phyloP scores from a whole-genome alignment of 2,113 vertebrate species.

The Bucco capensis region DNA sequence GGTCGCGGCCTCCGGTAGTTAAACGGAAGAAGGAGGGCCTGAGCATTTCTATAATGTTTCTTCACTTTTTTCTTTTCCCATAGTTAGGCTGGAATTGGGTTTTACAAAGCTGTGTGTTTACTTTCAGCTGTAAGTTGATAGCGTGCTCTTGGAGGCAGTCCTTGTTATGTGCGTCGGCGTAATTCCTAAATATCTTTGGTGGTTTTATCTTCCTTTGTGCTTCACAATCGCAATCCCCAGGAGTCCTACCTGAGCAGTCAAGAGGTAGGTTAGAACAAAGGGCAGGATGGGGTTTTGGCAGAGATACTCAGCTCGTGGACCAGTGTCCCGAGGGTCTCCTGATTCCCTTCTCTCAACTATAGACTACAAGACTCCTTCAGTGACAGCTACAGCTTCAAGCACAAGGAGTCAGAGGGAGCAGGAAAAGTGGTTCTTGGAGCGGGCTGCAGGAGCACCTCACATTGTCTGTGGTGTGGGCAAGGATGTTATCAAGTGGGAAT shows the following conservation, averaged over 20 bases:
- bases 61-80: background rate
- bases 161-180: fast-evolving
- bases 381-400: background rate
- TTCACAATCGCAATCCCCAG: background rate
- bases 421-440: background rate
- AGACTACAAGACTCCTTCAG: fast-evolving
- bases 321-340: background rate
- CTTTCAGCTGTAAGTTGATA: background rate
- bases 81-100: too few species aligned
- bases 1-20: background rate
- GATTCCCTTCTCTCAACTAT: background rate
- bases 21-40: background rate
- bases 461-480: fast-evolving
- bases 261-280: background rate
- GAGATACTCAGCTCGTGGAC: fast-evolving
- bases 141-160: background rate
- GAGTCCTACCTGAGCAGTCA: too few species aligned
- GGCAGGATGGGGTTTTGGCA: background rate
- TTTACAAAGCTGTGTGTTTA: background rate
- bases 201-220: background rate
- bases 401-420: background rate
- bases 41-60: background rate
- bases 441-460: background rate
- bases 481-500: background rate
- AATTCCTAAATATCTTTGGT: background rate